Evolutionary conservation across 2,888 invertebrate species (phyloP).

Genomic region (Lysandra coridon): DNA sequence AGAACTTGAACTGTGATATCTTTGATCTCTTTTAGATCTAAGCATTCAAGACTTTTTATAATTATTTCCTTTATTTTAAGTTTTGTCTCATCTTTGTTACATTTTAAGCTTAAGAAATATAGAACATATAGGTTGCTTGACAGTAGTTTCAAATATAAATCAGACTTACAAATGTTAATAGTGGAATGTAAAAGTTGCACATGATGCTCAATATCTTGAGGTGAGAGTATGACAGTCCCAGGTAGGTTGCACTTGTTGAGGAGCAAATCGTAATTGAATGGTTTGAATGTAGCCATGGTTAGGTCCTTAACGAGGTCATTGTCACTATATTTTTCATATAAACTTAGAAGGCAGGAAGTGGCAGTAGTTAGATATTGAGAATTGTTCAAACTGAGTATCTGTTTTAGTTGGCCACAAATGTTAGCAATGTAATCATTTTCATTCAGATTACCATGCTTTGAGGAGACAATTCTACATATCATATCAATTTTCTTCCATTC

Average conservation of each 20-base stretch:
- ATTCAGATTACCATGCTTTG: conserved; percentile 69
- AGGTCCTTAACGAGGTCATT: conserved; percentile 57
- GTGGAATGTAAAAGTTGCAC: conserved; percentile 63
- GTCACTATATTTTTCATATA: conserved; percentile 74
- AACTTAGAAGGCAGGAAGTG: conserved; percentile 75
- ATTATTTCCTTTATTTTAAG: conserved; percentile 61
- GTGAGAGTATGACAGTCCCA: conserved; percentile 61
- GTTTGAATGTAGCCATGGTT: conserved; percentile 52
- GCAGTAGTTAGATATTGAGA: conserved; percentile 73
- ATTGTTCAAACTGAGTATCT: conserved; percentile 68
- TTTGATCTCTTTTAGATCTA: conserved; percentile 48
- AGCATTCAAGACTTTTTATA: conserved; percentile 57
- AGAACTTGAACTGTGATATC: conserved; percentile 50
- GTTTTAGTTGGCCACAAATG: conserved; percentile 75
- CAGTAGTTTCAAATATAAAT: conserved; percentile 60
- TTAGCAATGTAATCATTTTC: conserved; percentile 76
- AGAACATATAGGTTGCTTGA: conserved; percentile 65
- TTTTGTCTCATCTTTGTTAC: conserved; percentile 57
- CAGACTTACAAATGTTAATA: conserved; percentile 52
- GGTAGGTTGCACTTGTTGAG: conserved; percentile 49
- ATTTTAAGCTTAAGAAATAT: conserved; percentile 63
- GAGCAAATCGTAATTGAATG: conserved; percentile 54
- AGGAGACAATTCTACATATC: conserved; percentile 83
- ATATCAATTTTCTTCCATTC: conserved; percentile 86
- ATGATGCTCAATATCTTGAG: conserved; percentile 63